Base-by-base conservation (phyloP, 2,113 vertebrate genomes). In the Forbesichthys papilliferus region DNA sequence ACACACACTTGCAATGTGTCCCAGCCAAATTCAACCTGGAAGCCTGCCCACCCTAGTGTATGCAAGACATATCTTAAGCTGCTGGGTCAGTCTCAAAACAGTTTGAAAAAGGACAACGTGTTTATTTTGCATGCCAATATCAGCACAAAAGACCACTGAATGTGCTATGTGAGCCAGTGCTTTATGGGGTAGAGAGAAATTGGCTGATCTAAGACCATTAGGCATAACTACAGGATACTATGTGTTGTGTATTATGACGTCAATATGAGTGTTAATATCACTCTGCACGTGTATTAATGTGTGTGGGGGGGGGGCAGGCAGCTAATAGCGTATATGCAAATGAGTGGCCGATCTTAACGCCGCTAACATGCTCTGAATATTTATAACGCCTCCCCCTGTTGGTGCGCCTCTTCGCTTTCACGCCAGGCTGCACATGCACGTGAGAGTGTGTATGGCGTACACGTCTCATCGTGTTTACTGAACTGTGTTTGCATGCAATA, bases 291-390 rank as follows among this genome's bases (percentile, higher is more conserved):
- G 48, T 51, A 18, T 27, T 18, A 52, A 20, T 52, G 27, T 53
- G 48, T 53, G 48, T 34, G 49, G 18, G 16, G 61, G 42, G 54
- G 48, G 55, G 16, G 13, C 54, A 52, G n/a, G 12, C 49, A 55
- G 16, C 52, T 76, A 74, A 81, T 80, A 78, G 61, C 10, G 74
- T 33, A 79, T 48, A 84, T 85, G 82, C 75, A 86, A 84, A 86
- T 86, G 48, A 82, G 42, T 20, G 42, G 33, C 66, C 11, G 12
- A 75, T 78, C 71, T 86, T 77, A 85, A 84, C 75, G 69, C 56
- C 71, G 70, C 74, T 53, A 69, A 61, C 68, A 56, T 67, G 12
- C 73, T 85, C 89, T 91, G 87, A 95, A 93, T 91, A 93, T 92
- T 88, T 82, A 92, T 89, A 42, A 73, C 78, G 73, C 56, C 81